Evolutionary conservation across 2,888 invertebrate genomes (phyloP).

Genomic region (Ormyrus labotus): DNA sequence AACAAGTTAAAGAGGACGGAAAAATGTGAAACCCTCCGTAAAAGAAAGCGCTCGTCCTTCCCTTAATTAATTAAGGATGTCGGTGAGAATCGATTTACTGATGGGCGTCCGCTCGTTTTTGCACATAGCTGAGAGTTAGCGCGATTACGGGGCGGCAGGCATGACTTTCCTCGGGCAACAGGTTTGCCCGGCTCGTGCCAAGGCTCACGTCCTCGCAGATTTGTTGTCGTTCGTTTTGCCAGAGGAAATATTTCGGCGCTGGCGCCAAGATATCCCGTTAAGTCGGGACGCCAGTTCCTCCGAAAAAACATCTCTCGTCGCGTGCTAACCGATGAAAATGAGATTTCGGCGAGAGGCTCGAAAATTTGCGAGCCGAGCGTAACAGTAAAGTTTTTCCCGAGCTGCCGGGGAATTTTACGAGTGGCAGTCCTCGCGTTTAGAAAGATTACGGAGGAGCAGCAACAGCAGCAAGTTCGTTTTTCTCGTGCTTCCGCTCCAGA

Average conservation of each 20-base stretch:
- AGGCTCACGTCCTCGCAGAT: slow-evolving; percentile 12
- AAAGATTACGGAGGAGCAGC: slow-evolving; percentile 34
- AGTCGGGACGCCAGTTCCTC: slow-evolving; percentile 7
- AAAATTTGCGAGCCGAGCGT: no score
- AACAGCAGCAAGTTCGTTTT: slow-evolving; percentile 15
- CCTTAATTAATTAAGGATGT: slow-evolving; percentile 32
- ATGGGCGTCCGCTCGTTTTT: slow-evolving; percentile 15
- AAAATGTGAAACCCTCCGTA: background rate
- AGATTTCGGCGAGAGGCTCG: no score
- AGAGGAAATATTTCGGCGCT: slow-evolving; percentile 40
- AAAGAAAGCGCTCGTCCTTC: background rate
- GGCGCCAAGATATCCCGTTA: slow-evolving; percentile 40
- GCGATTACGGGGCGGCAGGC: background rate
- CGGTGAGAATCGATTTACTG: slow-evolving; percentile 28
- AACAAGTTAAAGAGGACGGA: background rate
- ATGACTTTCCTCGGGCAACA: slow-evolving; percentile 6
- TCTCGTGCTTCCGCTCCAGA: slow-evolving; percentile 51
- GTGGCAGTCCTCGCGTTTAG: slow-evolving; percentile 29
- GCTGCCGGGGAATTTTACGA: slow-evolving; percentile 34
- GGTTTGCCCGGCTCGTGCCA: slow-evolving; percentile 7
- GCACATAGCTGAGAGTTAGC: slow-evolving; percentile 40
- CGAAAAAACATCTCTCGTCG: background rate
- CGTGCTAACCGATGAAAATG: no score
- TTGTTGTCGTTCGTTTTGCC: slow-evolving; percentile 1
- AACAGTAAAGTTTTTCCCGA: no score